These are phyloP conservation scores for Rhinolophus ferrumequinum DNA, from an alignment of 2,113 vertebrate species.

Conservation along the genomic window DNA sequence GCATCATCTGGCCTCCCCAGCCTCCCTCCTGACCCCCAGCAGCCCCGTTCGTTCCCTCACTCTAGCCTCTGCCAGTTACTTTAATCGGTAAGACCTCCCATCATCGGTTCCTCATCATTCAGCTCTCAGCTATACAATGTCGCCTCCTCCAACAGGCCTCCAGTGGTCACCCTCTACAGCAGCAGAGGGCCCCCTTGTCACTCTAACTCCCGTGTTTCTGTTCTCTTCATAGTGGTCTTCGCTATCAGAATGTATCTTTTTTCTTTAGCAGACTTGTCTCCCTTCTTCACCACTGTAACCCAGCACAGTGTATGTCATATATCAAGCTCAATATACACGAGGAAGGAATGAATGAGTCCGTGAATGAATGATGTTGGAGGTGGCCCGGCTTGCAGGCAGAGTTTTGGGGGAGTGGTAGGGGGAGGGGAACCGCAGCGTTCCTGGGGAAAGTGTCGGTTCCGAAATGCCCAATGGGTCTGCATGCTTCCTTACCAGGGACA, in stretches of 20 bases:
- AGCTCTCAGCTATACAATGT: neutral
- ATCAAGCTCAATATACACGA: neutral
- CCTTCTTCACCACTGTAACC: neutral
- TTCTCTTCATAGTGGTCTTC: neutral
- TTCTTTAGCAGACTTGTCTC: neutral
- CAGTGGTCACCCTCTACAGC: fast-evolving
- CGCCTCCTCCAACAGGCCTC: neutral
- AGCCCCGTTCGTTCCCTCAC: fast-evolving
- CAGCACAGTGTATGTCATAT: neutral
- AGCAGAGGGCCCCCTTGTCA: neutral
- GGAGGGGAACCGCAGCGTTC: neutral
- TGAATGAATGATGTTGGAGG: neutral
- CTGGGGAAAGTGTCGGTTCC: fast-evolving
- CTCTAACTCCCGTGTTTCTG: neutral
- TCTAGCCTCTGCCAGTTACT: neutral
- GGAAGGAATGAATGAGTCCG: neutral
- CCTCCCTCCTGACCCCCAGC: neutral
- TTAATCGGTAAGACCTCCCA: neutral
- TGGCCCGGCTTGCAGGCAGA: neutral
- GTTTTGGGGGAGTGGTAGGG: neutral
- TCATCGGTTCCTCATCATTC: neutral
- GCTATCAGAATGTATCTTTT: neutral
- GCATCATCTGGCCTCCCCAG: neutral
- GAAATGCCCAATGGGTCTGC: neutral
- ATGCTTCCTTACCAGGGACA: slow-evolving; percentile 89